Conservation (phyloP, 2,113 vertebrate genomes). For the Galbula dea region DNA sequence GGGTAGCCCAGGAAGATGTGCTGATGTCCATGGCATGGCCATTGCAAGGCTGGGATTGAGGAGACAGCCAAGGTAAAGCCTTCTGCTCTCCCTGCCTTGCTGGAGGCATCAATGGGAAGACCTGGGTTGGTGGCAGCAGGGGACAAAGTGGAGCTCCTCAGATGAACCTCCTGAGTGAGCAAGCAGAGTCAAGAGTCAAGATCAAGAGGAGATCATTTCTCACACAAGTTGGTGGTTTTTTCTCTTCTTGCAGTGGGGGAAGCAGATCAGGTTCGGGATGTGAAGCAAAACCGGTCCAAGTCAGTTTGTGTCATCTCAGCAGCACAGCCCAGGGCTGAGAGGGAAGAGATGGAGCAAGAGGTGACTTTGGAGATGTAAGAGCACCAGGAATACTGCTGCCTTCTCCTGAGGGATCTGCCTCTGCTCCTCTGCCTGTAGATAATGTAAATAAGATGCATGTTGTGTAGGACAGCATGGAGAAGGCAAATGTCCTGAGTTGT, state of each 20-base stretch:
- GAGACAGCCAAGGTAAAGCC: not conserved
- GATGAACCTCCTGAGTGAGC: not conserved
- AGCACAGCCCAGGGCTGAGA: fast-evolving
- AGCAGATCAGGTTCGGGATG: not conserved
- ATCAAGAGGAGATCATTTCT: not conserved
- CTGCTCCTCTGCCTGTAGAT: not conserved
- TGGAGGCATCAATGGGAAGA: not conserved
- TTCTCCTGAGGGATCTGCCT: fast-evolving
- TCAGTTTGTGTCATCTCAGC: not conserved
- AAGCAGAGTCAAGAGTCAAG: fast-evolving
- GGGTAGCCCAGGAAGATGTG: too few relatives aligned
- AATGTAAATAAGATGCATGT: not conserved
- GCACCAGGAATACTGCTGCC: not conserved
- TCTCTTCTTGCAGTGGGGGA: slow-evolving; percentile 13
- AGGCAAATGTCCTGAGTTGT: fast-evolving
- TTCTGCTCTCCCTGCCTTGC: not conserved
- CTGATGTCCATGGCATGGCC: fast-evolving
- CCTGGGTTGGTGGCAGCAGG: not conserved
- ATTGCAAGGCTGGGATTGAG: not conserved
- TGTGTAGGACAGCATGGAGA: not conserved
- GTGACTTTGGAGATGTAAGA: not conserved
- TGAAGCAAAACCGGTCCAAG: not conserved
- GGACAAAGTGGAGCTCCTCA: not conserved
- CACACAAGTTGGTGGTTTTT: not conserved
- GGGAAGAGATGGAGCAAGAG: not conserved